Evolutionary conservation across 2,113 vertebrate species (phyloP), one percentile per base, ranked within the genome.

Genomic region (Hemicordylus capensis): DNA sequence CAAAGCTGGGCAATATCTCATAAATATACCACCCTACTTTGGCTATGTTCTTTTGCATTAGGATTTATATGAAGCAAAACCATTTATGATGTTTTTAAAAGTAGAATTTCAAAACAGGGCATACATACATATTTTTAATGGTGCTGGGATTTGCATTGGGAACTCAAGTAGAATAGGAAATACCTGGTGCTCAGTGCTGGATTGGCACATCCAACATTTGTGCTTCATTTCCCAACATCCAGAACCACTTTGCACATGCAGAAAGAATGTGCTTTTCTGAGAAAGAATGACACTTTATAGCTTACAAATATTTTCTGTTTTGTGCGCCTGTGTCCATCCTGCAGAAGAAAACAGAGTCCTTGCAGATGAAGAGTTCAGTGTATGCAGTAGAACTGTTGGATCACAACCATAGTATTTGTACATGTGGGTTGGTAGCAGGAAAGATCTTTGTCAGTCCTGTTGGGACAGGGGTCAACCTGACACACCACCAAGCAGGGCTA

Each of bases 81-180:
- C 81, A 76, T 89, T 37, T 24, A 70, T 88, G 20, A 42, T 63
- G 56, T 56, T 80, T 89, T 64, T 75, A 84, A 87, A 91, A 84
- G 61, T 78, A 72, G 20, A 0, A 28, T 72, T 82, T n/a, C 54
- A 67, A 51, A 67, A 14, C 12, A 70, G 61, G 59, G 10, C 10
- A 14, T 54, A 34, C 4, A 51, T 6, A 39, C 4, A 51, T 6
- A 39, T 14, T 63, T 39, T 31, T 63, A 61, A 77, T 26, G 10
- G 9, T 22, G 8, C 42, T 39, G 22, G 54, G 31, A 59, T 39
- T 44, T 44, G 31, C 37, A 19, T 78, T 56, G 37, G 37, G 63
- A n/a, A 28, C 2, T 66, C 26, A 8, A 15, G 31, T 51, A 46
- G 42, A 15, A n/a, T 48, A 19, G 6, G 56, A 59, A 59, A 77